Evolutionary conservation across 35 echinoderm and acorn worm genomes (phyloP).

Genomic region (Apostichopus californicus): DNA sequence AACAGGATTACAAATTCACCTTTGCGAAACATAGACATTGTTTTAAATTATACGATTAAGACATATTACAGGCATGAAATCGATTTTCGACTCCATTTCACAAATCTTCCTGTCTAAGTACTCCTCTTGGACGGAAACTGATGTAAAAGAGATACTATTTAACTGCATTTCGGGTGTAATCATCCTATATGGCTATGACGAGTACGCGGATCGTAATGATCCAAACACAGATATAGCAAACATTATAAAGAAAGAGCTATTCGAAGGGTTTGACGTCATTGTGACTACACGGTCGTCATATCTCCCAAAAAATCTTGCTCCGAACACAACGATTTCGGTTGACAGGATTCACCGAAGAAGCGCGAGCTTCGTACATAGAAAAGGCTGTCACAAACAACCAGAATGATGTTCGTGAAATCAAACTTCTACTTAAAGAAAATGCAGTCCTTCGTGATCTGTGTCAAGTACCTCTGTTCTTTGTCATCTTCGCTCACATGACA

Average conservation of each 20-base stretch:
- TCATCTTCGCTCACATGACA: conserved; percentile 7
- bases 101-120: background rate
- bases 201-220: conserved; percentile 16
- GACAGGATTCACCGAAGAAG: too few species aligned
- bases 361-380: background rate
- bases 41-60: background rate
- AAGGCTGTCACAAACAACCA: background rate
- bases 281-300: too few species aligned
- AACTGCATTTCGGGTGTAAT: background rate
- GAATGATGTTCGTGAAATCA: background rate
- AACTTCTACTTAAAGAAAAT: conserved; percentile 10
- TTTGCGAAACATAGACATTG: background rate
- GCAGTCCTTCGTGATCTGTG: background rate
- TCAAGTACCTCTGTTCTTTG: conserved; percentile 31
- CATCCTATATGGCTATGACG: background rate
- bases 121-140: background rate
- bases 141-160: background rate
- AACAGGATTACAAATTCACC: background rate
- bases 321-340: too few species aligned
- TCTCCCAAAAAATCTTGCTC: too few species aligned
- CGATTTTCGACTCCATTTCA: background rate
- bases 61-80: too few species aligned
- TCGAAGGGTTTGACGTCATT: too few species aligned
- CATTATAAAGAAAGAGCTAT: too few species aligned
- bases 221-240: too few species aligned